Percentiles rank a stretch among this genome's conserved stretches.
Evolutionary conservation across 2,113 vertebrate genomes (phyloP).

Genomic region (Mesoclemmys tuberculata): DNA sequence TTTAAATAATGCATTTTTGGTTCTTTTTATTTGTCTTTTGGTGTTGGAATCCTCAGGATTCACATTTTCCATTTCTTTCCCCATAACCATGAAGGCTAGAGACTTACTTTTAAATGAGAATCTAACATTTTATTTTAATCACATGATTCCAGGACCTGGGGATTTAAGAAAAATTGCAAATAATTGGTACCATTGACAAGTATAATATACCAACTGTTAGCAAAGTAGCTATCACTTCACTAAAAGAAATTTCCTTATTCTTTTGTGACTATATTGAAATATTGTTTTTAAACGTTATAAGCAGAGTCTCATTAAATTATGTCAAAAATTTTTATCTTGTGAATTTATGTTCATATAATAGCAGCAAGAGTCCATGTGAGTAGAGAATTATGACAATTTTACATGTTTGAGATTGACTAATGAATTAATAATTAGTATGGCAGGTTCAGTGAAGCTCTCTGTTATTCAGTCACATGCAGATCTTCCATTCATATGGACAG

Average conservation of each 20-base stretch:
- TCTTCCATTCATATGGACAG: background rate
- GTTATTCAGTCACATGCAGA: background rate
- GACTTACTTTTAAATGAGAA: background rate
- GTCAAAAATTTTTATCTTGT: conserved; percentile 39
- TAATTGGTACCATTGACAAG: background rate
- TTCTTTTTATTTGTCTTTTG: background rate
- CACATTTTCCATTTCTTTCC: accelerated
- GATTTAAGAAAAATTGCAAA: background rate
- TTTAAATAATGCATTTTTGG: background rate
- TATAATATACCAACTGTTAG: background rate
- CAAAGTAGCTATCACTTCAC: background rate
- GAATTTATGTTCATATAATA: background rate
- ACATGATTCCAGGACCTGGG: background rate
- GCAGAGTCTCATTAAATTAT: background rate
- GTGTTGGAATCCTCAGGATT: background rate
- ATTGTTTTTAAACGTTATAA: background rate
- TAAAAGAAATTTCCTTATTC: background rate
- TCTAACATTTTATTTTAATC: background rate
- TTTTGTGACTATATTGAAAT: background rate
- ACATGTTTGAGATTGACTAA: background rate
- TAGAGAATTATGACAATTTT: background rate
- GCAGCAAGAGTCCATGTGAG: background rate
- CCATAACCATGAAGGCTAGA: background rate
- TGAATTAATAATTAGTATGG: background rate
- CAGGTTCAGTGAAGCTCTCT: background rate